These are phyloP conservation scores for Cyclophora punctaria DNA, from an alignment of 2,888 invertebrate species.

Conservation along the genomic window DNA sequence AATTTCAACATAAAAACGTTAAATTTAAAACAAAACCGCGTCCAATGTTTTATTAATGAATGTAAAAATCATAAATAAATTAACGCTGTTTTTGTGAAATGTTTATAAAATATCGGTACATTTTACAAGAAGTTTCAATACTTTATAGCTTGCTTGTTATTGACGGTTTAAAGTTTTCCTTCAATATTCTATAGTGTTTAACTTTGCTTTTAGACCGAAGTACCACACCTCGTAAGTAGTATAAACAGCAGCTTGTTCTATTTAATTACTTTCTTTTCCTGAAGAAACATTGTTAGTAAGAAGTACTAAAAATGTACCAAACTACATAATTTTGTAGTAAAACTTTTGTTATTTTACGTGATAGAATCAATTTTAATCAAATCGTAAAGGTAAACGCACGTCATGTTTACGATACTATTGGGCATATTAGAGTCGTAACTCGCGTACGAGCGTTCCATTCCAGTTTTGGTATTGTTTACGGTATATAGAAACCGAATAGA, in stretches of 20 bases:
- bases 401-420: slow-evolving; percentile 21
- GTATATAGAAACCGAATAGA: slow-evolving; percentile 34
- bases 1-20: no score
- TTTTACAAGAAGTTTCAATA: slow-evolving; percentile 4
- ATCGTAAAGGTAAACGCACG: slow-evolving; percentile 18
- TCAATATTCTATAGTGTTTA: slow-evolving; percentile 30
- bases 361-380: slow-evolving; percentile 16
- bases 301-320: slow-evolving; percentile 6
- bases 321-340: no score
- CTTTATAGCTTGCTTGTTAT: slow-evolving; percentile 1
- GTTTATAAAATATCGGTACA: slow-evolving; percentile 5
- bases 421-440: slow-evolving; percentile 21
- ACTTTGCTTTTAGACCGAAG: slow-evolving; percentile 49
- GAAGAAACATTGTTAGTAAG: neutral
- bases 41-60: no score
- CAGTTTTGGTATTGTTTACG: slow-evolving; percentile 30
- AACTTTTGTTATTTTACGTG: slow-evolving; percentile 5
- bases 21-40: no score
- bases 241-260: no score
- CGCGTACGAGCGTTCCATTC: slow-evolving; percentile 22
- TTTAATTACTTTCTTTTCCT: neutral
- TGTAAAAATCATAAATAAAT: no score
- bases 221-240: neutral
- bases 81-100: no score
- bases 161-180: neutral